Evolutionary conservation across 2,888 invertebrate genomes (phyloP).

Genomic region (Apeira syringaria): DNA sequence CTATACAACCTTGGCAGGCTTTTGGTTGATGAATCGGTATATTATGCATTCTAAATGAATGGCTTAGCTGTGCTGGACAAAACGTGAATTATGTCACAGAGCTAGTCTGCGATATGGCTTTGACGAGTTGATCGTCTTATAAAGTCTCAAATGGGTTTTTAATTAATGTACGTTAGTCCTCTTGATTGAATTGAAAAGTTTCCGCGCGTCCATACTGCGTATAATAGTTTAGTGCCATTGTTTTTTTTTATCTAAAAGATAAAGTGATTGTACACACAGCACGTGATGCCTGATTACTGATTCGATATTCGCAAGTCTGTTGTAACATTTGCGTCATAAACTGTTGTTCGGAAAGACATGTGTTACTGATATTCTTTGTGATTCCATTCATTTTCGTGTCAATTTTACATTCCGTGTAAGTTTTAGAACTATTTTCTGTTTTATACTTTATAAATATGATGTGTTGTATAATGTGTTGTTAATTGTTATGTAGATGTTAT

Average conservation of each 20-base stretch:
- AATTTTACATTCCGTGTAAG: slow-evolving; percentile 43
- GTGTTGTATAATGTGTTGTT: too few species aligned
- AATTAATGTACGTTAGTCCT: too few species aligned
- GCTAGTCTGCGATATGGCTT: too few species aligned
- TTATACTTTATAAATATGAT: too few species aligned
- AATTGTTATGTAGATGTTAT: too few species aligned
- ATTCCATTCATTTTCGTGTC: slow-evolving; percentile 1
- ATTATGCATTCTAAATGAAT: too few species aligned
- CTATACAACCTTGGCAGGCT: too few species aligned
- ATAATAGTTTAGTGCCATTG: slow-evolving; percentile 15
- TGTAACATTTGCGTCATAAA: slow-evolving; percentile 31
- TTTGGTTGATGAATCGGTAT: too few species aligned
- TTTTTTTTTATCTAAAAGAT: slow-evolving; percentile 34
- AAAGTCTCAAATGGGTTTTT: too few species aligned
- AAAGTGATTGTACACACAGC: slow-evolving; percentile 31
- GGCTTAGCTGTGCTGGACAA: too few species aligned
- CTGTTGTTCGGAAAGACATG: not conserved
- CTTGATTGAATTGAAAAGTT: not conserved
- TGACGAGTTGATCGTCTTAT: too few species aligned
- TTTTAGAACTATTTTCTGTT: slow-evolving; percentile 18
- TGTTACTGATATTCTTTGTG: slow-evolving; percentile 6
- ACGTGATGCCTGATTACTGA: slow-evolving; percentile 20
- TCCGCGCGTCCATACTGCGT: slow-evolving; percentile 8
- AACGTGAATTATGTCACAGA: too few species aligned
- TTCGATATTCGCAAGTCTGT: slow-evolving; percentile 27